phyloP scores from a whole-genome alignment of 2,888 invertebrate species.

The Galerucella pusilla region DNA sequence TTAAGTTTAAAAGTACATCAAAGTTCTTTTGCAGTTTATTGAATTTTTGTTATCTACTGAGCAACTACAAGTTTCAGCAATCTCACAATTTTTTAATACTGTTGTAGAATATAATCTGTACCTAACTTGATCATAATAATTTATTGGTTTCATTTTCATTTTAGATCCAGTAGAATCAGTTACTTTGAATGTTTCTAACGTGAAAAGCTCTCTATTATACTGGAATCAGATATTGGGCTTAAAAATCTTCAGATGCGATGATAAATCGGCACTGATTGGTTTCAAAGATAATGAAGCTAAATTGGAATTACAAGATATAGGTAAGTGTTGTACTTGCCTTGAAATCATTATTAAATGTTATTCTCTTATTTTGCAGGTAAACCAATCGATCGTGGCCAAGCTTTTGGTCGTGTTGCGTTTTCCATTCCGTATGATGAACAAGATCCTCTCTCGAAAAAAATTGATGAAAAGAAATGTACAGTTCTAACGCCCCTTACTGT shows the following conservation, averaged over 20 bases:
- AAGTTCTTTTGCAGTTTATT: too few relatives aligned
- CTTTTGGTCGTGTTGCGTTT: constrained; percentile 96
- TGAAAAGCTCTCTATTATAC: constrained; percentile 81
- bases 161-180: constrained; percentile 86
- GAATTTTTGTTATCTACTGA: too few relatives aligned
- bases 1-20: not conserved
- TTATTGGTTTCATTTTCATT: constrained; percentile 47
- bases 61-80: too few relatives aligned
- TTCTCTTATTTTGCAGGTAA: constrained; percentile 63
- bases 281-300: constrained; percentile 80
- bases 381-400: constrained; percentile 84
- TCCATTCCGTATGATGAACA: constrained; percentile 84
- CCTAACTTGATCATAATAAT: not conserved
- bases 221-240: constrained; percentile 86
- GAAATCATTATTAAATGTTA: not conserved
- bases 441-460: constrained; percentile 77
- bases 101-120: too few relatives aligned
- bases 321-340: constrained; percentile 63
- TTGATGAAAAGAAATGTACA: constrained; percentile 76
- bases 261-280: constrained; percentile 74
- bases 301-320: constrained; percentile 80
- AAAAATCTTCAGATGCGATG: constrained; percentile 74
- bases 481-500: constrained; percentile 91
- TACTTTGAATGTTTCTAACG: constrained; percentile 79
- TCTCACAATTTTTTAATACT: too few relatives aligned